These are phyloP conservation scores for Papilio dardanus DNA, from an alignment of 1,140 invertebrate species.

Conservation along the genomic window DNA sequence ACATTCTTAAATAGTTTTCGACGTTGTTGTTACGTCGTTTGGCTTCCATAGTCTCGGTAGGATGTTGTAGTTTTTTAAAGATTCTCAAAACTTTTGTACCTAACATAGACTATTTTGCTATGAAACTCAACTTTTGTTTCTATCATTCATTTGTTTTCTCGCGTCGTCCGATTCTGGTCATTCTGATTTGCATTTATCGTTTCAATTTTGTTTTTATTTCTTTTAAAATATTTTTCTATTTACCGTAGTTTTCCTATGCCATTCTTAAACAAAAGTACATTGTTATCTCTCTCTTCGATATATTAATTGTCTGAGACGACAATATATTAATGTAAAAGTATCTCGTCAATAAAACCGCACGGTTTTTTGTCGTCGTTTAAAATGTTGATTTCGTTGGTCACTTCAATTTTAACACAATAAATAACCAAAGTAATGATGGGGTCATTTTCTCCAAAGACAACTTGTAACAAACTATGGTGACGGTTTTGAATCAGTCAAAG, in stretches of 20 bases:
- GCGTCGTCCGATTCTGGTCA: conserved; percentile 46
- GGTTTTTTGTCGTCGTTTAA: background rate
- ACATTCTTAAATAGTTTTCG: conserved; percentile 58
- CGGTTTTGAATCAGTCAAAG: conserved; percentile 53
- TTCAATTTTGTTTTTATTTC: conserved; percentile 37
- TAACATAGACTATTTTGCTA: conserved; percentile 51
- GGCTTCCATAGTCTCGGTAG: conserved; percentile 78
- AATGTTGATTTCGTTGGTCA: background rate
- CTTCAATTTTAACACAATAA: conserved; percentile 34
- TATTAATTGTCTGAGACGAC: background rate
- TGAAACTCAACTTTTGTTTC: conserved; percentile 37
- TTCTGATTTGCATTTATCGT: conserved; percentile 66
- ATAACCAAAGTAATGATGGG: conserved; percentile 50
- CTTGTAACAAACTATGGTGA: conserved; percentile 38
- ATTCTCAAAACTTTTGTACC: conserved; percentile 68
- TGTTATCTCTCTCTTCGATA: background rate
- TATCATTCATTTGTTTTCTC: conserved; percentile 27
- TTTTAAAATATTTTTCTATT: background rate
- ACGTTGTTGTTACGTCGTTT: conserved; percentile 60
- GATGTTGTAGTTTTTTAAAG: conserved; percentile 53
- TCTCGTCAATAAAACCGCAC: too few relatives aligned
- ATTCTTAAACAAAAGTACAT: background rate
- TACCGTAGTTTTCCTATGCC: background rate
- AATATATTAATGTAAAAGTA: background rate
- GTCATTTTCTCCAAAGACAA: conserved; percentile 48